Base-by-base conservation (phyloP, 2,888 invertebrate genomes). In the Eupithecia pulchellata region DNA sequence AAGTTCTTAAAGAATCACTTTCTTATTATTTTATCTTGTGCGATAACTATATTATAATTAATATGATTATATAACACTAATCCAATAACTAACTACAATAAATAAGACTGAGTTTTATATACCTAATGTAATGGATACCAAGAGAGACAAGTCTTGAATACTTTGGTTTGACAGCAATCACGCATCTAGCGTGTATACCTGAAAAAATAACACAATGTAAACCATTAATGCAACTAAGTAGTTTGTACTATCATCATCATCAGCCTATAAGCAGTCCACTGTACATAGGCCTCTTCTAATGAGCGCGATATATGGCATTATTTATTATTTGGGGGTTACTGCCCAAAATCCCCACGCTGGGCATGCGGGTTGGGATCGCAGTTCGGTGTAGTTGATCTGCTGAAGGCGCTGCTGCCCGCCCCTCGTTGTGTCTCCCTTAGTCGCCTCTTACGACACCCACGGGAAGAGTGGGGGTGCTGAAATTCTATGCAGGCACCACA, bases 181-280 rank as follows among this genome's bases (percentile, higher is more conserved):
- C 34, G 71, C 71, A 5, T 67, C 63, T 29, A 72, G 11, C 20
- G 72, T 72, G 58, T 71, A 71, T 1, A 71, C 67, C 71, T 71
- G 71, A 30, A 71, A 71, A 36, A 20, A 42, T n/a, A 42, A 47
- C n/a, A 47, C 42, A 47, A 47, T 47, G 42, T 9, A 47, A 47
- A 47, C 42, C n/a, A 47, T 47, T n/a, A n/a, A 2, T 47, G n/a
- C n/a, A 9, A 20, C 2, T 8, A 9, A 20, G 0, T 8, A 47
- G 20, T 47, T 20, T 47, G n/a, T 47, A 4, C 42, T 47, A 9
- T 5, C 17, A n/a, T n/a, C n/a, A n/a, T n/a, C n/a, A n/a, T n/a
- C n/a, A n/a, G n/a, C n/a, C n/a, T n/a, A n/a, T n/a, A n/a, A n/a
- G n/a, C n/a, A n/a, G n/a, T n/a, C n/a, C n/a, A n/a, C n/a, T n/a